Percentiles rank a stretch among this genome's conserved stretches.
phyloP scores from a whole-genome alignment of 2,797 vertebrate species.

The Streptopelia turtur region DNA sequence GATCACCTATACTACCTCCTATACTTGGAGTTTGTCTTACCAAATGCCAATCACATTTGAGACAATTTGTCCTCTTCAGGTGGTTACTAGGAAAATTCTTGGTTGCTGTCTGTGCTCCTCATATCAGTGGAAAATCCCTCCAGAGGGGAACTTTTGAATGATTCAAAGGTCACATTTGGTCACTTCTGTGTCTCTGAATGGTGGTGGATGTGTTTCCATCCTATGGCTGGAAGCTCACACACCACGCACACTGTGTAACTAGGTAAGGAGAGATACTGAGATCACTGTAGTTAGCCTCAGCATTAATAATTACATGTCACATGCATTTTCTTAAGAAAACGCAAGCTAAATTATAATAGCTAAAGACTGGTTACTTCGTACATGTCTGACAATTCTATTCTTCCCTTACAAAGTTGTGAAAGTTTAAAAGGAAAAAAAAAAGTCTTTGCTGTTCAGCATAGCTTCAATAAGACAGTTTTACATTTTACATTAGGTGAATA shows the following conservation, averaged over 20 bases:
- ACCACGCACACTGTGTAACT: no score
- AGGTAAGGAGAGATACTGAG: neutral
- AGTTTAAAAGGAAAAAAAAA: neutral
- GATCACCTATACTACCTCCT: neutral
- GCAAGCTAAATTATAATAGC: neutral
- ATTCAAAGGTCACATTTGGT: neutral
- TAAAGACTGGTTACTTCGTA: neutral
- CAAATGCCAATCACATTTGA: neutral
- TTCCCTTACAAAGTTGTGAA: neutral
- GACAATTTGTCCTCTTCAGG: neutral
- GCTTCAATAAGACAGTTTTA: neutral
- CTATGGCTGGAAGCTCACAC: neutral
- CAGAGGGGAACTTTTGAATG: neutral
- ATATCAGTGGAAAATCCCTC: neutral
- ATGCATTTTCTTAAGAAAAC: neutral
- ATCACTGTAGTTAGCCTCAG: neutral
- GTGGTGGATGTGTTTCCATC: neutral
- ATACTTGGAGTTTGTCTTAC: neutral
- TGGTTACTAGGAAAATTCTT: neutral
- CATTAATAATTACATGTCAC: neutral
- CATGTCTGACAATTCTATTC: neutral
- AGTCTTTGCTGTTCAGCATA: neutral
- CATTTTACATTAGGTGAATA: slow-evolving; percentile 19
- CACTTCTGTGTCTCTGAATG: neutral
- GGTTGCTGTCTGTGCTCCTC: rapidly evolving